Conservation (phyloP, 2,888 invertebrate genomes). For the Fabriciana adippe region DNA sequence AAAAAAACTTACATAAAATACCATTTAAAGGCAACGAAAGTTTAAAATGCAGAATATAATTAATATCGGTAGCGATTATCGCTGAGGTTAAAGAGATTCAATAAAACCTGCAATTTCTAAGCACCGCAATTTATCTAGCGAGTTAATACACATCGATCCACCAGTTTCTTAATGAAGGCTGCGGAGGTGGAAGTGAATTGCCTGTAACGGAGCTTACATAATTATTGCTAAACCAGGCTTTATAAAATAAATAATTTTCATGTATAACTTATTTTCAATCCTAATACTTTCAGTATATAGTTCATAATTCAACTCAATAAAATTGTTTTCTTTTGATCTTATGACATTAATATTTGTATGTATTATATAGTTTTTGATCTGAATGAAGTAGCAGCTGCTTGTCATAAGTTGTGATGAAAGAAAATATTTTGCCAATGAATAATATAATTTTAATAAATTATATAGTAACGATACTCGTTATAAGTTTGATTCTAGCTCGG, state of each 20-base stretch:
- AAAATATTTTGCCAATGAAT: constrained; percentile 1
- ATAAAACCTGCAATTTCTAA: constrained; percentile 18
- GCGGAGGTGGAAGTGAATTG: constrained; percentile 51
- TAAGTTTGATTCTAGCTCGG: too few species aligned
- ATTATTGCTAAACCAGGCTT: constrained; percentile 57
- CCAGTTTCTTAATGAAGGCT: constrained; percentile 59
- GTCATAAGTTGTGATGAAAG: constrained; percentile 24
- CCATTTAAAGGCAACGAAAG: not conserved
- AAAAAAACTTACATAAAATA: not conserved
- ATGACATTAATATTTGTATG: not conserved
- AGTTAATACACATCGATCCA: constrained; percentile 30
- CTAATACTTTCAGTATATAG: constrained; percentile 5
- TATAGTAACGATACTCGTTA: too few species aligned
- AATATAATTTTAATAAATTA: too few species aligned
- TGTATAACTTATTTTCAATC: constrained; percentile 18
- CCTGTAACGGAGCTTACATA: constrained; percentile 61
- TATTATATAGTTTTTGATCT: constrained; percentile 40
- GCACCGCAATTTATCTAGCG: constrained; percentile 16
- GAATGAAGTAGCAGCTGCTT: constrained; percentile 57
- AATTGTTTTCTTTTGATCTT: constrained; percentile 25
- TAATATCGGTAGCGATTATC: constrained; percentile 9
- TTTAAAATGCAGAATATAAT: not conserved
- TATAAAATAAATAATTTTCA: constrained; percentile 20
- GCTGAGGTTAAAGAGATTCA: constrained; percentile 5
- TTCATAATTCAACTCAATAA: constrained; percentile 13